Conservation (phyloP, 2,113 vertebrate species). For the Silurus asotus region DNA sequence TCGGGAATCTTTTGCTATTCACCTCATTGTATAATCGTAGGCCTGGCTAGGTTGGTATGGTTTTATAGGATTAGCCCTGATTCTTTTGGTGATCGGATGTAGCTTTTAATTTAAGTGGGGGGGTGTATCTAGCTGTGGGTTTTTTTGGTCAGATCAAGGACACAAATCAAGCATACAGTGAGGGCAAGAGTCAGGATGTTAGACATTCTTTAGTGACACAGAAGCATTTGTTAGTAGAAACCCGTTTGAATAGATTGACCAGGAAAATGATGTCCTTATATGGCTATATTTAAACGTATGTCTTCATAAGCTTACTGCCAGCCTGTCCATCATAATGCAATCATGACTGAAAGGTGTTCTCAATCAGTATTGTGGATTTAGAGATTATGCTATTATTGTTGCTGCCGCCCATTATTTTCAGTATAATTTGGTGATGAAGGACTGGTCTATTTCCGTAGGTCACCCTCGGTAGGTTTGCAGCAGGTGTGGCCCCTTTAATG, state of each 20-base stretch:
- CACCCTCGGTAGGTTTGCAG: conserved; percentile 45
- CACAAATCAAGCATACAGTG: conserved; percentile 28
- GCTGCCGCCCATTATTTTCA: conserved; percentile 25
- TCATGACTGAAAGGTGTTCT: conserved; percentile 78
- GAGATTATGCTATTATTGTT: conserved; percentile 63
- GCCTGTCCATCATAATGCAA: conserved; percentile 70
- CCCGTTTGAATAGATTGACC: conserved; percentile 31
- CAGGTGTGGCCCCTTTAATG: conserved; percentile 52
- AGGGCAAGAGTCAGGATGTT: conserved; percentile 22
- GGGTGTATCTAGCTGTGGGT: conserved; percentile 53
- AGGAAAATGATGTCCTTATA: conserved; percentile 13
- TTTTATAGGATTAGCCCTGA: conserved; percentile 46
- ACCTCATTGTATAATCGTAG: conserved; percentile 8
- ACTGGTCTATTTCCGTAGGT: conserved; percentile 43
- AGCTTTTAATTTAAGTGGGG: conserved; percentile 54
- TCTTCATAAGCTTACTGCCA: conserved; percentile 67
- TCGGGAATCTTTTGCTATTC: too few relatives aligned
- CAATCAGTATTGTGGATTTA: conserved; percentile 76
- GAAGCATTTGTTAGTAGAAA: conserved; percentile 31
- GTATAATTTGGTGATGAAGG: conserved; percentile 54
- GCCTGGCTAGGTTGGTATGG: conserved; percentile 2
- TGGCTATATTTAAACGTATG: conserved; percentile 33
- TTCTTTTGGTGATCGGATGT: conserved; percentile 45
- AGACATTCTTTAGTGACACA: conserved; percentile 39
- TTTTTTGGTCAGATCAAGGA: conserved; percentile 22